These are phyloP conservation scores for Oriolus oriolus DNA, from an alignment of 2,113 vertebrate genomes.

Conservation along the genomic window DNA sequence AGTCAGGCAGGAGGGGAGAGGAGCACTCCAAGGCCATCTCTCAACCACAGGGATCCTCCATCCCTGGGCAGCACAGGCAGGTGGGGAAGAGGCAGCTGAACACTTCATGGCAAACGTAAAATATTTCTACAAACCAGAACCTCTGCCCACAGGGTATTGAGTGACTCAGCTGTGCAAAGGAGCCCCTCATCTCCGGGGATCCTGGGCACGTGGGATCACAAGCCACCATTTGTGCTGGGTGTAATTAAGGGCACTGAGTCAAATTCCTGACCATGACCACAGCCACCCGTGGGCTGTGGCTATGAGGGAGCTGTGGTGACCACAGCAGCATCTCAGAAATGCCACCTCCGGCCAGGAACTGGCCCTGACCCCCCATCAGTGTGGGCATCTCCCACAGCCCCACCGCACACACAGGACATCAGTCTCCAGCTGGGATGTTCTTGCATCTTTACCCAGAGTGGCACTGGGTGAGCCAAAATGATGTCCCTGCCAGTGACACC, in stretches of 20 bases:
- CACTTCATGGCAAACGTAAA: background rate
- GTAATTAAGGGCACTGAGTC: background rate
- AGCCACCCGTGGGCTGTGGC: rapidly evolving
- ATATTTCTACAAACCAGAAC: background rate
- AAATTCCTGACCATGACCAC: background rate
- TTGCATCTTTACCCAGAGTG: background rate
- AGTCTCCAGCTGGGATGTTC: rapidly evolving
- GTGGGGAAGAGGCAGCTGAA: background rate
- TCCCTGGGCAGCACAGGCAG: background rate
- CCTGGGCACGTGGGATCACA: background rate
- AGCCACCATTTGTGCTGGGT: background rate
- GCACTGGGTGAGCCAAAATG: rapidly evolving
- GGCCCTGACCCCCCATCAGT: rapidly evolving
- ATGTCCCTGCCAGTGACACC: background rate
- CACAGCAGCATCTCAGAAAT: background rate
- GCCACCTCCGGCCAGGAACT: background rate
- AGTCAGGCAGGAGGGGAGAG: background rate
- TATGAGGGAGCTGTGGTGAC: background rate
- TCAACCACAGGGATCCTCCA: rapidly evolving
- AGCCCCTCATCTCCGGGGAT: rapidly evolving
- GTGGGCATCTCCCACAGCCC: background rate
- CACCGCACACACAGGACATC: rapidly evolving
- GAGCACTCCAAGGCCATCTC: background rate
- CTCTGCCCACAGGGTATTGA: background rate
- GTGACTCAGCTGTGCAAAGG: background rate